Evolutionary conservation across 1,140 invertebrate species (phyloP), one percentile per base, ranked within the genome.

Genomic region (Heliconius himera): DNA sequence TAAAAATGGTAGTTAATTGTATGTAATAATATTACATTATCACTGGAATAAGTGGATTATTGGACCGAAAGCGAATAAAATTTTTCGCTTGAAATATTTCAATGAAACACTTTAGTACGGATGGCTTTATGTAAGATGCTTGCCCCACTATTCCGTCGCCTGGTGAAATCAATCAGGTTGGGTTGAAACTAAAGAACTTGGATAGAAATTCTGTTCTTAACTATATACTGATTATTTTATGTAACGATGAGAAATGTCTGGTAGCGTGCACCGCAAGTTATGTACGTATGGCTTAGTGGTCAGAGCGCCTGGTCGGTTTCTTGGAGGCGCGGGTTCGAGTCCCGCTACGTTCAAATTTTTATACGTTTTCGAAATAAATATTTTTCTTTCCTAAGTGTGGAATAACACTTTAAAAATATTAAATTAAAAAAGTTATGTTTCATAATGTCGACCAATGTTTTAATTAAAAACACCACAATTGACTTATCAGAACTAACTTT

Each of bases 51-150:
- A 89, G 81, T 89, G 83, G 85, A 88, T 87, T 86, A 87, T 88
- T 87, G 84, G 88, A 85, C 85, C 88, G 88, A 88, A 84, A 84
- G 88, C 88, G 88, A 84, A 90, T 89, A 88, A 89, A 91, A 88
- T 88, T 88, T 89, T 90, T 91, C 87, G 87, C 66, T 78, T 82
- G 89, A 92, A 91, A 90, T 83, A 76, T 66, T 80, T 79, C 82
- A 82, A 83, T 81, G 60, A 1, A 38, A 70, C 8, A 2, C 74
- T 78, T 78, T 54, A 73, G 51, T 78, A 18, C n/a, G 38, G 20
- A 70, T 66, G 22, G 74, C 36, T 76, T 76, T 75, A 75, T 75
- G 74, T 75, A 75, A 75, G 74, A 70, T 70, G 74, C 74, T 76
- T 70, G 60, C 74, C 74, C 60, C 74, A 66, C 60, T 66, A 66